Conservation (phyloP, 1,140 invertebrate species). For the Pseudachorutes palmiensis region DNA sequence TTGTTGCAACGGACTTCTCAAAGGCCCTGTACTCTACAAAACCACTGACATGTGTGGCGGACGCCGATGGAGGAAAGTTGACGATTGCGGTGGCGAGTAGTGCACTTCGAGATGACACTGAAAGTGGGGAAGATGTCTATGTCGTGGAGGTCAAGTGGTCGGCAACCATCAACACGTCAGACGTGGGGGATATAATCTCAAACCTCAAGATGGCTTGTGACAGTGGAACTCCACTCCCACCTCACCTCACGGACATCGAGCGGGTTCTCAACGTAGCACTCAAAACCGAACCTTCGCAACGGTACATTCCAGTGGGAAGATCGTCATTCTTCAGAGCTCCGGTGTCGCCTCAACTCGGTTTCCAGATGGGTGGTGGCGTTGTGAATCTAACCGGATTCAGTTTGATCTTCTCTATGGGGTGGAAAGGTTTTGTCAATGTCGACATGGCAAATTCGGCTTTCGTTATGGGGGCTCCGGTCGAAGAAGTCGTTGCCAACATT, state of each 20-base stretch:
- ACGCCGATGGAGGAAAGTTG: not conserved
- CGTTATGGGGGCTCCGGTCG: not conserved
- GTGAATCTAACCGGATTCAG: constrained; percentile 12
- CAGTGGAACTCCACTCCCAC: not conserved
- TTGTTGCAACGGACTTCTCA: not conserved
- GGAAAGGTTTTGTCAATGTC: constrained; percentile 11
- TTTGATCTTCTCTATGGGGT: not conserved
- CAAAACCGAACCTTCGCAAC: not conserved
- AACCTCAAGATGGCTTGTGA: not conserved
- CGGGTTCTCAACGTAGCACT: not conserved
- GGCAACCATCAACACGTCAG: not conserved
- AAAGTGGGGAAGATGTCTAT: not conserved
- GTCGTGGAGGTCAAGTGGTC: not conserved
- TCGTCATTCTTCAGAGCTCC: not conserved
- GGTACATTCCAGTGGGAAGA: constrained; percentile 1
- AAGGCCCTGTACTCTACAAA: not conserved
- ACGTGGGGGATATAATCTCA: not conserved
- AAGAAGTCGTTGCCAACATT: not conserved
- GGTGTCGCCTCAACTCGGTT: not conserved
- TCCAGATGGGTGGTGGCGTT: not conserved
- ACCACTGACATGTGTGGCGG: not conserved
- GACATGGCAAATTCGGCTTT: constrained; percentile 15
- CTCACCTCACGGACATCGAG: not conserved
- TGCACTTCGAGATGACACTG: not conserved
- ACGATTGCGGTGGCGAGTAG: not conserved